Evolutionary conservation across 2,888 invertebrate species (phyloP).

Genomic region (Perizoma flavofasciatum): DNA sequence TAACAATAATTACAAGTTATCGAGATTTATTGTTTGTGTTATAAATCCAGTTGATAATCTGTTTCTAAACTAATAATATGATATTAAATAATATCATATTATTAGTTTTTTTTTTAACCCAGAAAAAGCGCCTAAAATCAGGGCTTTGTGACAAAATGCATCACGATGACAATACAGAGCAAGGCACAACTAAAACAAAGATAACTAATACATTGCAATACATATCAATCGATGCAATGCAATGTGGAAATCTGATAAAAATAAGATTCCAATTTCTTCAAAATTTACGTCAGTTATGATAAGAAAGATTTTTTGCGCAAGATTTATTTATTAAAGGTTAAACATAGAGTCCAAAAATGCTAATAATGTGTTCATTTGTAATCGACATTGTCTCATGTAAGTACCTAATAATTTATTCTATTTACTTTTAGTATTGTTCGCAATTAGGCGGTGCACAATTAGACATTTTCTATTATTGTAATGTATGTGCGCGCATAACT

Average conservation of each 20-base stretch:
- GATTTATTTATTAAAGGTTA: slow-evolving; percentile 17
- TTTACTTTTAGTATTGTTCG: neutral
- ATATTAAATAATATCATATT: too few relatives aligned
- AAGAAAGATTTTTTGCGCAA: slow-evolving; percentile 24
- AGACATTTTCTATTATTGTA: too few relatives aligned
- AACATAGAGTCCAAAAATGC: neutral
- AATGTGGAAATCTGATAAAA: slow-evolving; percentile 19
- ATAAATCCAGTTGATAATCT: too few relatives aligned
- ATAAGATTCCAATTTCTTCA: slow-evolving; percentile 12
- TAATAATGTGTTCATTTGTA: slow-evolving; percentile 22
- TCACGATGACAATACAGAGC: neutral
- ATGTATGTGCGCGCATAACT: neutral
- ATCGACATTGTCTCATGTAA: slow-evolving; percentile 23
- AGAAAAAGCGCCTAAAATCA: too few relatives aligned
- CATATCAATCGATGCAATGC: slow-evolving; percentile 6
- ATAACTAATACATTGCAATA: slow-evolving; percentile 15
- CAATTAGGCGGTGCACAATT: neutral
- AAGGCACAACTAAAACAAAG: slow-evolving; percentile 7
- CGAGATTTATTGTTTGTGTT: too few relatives aligned
- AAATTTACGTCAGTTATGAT: slow-evolving; percentile 4
- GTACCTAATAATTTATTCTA: slow-evolving; percentile 3
- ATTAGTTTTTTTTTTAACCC: too few relatives aligned
- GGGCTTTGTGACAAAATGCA: too few relatives aligned
- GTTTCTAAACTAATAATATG: too few relatives aligned
- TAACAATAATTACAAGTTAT: too few relatives aligned